Evolutionary conservation across 1,140 invertebrate species (phyloP), one percentile per base, ranked within the genome.

Genomic region (Drosophila erecta): DNA sequence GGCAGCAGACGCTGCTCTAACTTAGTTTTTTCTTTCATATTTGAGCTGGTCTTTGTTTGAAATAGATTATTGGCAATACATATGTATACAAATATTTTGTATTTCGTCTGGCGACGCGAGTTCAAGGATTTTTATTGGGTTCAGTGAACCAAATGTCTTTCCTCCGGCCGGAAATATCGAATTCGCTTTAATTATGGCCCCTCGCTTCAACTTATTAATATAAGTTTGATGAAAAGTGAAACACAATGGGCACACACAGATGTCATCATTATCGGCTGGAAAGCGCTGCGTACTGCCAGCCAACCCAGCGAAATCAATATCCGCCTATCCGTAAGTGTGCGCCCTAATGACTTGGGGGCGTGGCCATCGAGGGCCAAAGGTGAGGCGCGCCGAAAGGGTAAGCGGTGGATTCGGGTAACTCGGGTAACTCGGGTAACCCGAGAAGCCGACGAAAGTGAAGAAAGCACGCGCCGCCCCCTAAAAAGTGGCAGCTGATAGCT

Each of bases 31-130:
- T 61, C 56, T 3, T 44, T 51, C 46, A 55, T 55, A 60, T 60
- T 43, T 60, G 12, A 12, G 56, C 24, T 70, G 70, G 60, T 69
- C 83, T 87, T 69, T 90, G 80, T 86, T 86, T 90, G 50, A 83
- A 90, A 90, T 90, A 90, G 86, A 90, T 90, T 90, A 90, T 89
- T 84, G 85, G 57, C 85, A 89, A 89, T 89, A 72, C 69, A 76
- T 59, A 76, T 43, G 62, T 75, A 76, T 57, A 75, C 43, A 71
- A 79, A 89, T 89, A 90, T 85, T 85, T 85, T 89, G 67, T 90
- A 71, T 84, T 77, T 78, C 53, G 80, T 89, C 85, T 89, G 75
- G 65, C 58, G 80, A 50, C 69, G 74, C 40, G 46, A 80, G 84
- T 89, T 89, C 84, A 89, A 89, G 84, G 84, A 89, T 90, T 89